Evolutionary conservation across 2,113 vertebrate species (phyloP), one percentile per base, ranked within the genome.

Genomic region (Calidris pugnax): DNA sequence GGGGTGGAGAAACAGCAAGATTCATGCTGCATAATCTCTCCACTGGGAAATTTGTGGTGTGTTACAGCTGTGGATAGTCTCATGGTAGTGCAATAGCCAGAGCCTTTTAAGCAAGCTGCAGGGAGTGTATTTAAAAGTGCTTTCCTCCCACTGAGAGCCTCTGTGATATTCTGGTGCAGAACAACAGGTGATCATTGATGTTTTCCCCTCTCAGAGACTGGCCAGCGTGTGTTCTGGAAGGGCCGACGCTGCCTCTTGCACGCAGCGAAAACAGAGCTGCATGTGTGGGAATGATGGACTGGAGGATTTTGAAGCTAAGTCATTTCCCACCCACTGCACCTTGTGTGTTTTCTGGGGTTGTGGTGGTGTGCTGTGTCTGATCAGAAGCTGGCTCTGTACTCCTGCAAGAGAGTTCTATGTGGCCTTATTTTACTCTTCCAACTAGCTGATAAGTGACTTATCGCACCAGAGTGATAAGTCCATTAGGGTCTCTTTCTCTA

Each of bases 121-220:
- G 86, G 90, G 90, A 94, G 86, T 74, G 94, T 96, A 92, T 94
- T 97, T 96, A 86, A 83, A 78, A 93, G 69, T 0, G 0, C 39
- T 74, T 53, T 74, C 59, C 16, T 93, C 96, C 90, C 63, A 2
- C 86, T 50, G 96, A 64, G 84, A 92, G 32, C 43, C 80, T 93
- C 88, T 95, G 82, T 96, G 90, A 72, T 90, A 60, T 56, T 83
- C 76, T 90, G 48, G 69, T 76, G 62, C 66, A 66, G 53, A 92
- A 41, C 92, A 87, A 47, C 73, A 87, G 77, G 90, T 0, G 2
- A 60, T 66, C 62, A 11, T 56, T 79, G 81, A 72, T 83, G 66
- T 60, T 84, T 45, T 73, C 62, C 26, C 28, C 51, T 85, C 56
- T 56, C 33, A 19, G 27, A 60, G 91, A 9, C 43, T 83, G 74